Evolutionary conservation across 2,888 invertebrate genomes (phyloP).

Genomic region (Melieria crassipennis): DNA sequence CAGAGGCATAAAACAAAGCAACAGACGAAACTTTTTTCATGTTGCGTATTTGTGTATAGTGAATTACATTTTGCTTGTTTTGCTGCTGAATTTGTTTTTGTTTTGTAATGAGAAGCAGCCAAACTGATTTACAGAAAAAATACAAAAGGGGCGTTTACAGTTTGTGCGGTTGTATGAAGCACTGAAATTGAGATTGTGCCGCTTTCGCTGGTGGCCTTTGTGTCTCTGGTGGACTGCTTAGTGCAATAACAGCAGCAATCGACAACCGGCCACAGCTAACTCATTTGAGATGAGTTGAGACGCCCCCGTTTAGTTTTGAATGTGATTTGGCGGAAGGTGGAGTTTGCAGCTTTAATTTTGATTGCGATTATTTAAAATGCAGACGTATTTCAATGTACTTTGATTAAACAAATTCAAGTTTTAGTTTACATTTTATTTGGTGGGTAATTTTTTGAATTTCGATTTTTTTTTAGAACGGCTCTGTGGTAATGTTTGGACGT

Average conservation of each 20-base stretch:
- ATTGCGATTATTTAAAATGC: not conserved
- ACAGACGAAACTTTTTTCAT: conserved; percentile 4
- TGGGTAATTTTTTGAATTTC: not conserved
- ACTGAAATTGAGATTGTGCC: no score
- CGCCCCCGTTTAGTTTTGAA: conserved; percentile 35
- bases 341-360: not conserved
- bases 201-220: no score
- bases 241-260: conserved; percentile 19
- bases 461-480: conserved; percentile 74
- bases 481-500: conserved; percentile 85
- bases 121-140: conserved; percentile 2
- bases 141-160: conserved; percentile 21
- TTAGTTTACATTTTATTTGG: not conserved
- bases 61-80: not conserved
- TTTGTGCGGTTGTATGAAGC: no score
- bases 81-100: not conserved
- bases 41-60: conserved; percentile 1
- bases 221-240: conserved; percentile 19
- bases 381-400: conserved; percentile 22
- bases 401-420: not conserved
- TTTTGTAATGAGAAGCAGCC: not conserved
- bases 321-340: conserved; percentile 18
- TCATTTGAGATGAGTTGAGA: conserved; percentile 8
- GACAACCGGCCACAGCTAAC: not conserved
- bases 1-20: no score